These are phyloP conservation scores for Pampus argenteus DNA, from an alignment of 2,797 vertebrate genomes.

Conservation along the genomic window DNA sequence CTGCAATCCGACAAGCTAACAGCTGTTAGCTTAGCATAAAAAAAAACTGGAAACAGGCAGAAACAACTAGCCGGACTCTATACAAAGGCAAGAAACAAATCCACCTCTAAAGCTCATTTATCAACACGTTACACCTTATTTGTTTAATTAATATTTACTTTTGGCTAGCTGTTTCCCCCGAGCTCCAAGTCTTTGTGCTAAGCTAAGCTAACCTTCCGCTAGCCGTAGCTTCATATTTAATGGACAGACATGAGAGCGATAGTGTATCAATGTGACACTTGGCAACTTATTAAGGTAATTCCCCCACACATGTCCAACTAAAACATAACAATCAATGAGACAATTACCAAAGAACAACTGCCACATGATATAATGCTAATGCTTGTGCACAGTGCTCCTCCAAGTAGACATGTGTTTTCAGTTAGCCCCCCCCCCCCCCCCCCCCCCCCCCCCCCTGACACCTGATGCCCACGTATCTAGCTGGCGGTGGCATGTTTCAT, in stretches of 20 bases:
- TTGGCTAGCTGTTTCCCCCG: too few relatives aligned
- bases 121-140: too few relatives aligned
- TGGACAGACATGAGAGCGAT: too few relatives aligned
- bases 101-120: too few relatives aligned
- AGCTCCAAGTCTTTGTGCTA: too few relatives aligned
- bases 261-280: too few relatives aligned
- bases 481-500: constrained; percentile 51
- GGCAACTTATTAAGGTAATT: neutral
- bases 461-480: constrained; percentile 54
- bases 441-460: neutral
- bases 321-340: neutral
- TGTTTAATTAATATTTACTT: too few relatives aligned
- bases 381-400: neutral
- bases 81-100: too few relatives aligned
- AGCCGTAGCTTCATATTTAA: too few relatives aligned
- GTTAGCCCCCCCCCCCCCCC: neutral
- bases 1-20: constrained; percentile 5
- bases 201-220: too few relatives aligned
- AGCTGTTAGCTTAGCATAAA: neutral
- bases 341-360: neutral
- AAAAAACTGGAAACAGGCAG: neutral
- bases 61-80: neutral
- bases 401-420: constrained; percentile 7
- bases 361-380: neutral
- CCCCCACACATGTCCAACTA: too few relatives aligned